Evolutionary conservation across 2,113 vertebrate genomes (phyloP).

Genomic region (Podiceps cristatus): DNA sequence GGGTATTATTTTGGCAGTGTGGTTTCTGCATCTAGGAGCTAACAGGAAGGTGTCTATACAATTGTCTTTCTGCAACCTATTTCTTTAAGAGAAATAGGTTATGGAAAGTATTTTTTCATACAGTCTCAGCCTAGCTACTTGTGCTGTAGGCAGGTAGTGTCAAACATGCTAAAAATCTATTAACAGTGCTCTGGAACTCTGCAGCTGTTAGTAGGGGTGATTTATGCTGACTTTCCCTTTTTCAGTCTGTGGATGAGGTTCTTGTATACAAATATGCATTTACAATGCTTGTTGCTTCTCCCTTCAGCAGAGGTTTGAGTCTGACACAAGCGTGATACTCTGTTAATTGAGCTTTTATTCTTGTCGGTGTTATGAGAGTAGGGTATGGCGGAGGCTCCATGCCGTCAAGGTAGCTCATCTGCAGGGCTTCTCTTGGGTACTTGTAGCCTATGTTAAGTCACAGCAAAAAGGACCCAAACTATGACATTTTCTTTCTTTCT

Average conservation of each 20-base stretch:
- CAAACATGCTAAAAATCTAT: not conserved
- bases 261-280: fast-evolving
- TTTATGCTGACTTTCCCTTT: not conserved
- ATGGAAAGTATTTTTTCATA: not conserved
- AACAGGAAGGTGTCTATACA: not conserved
- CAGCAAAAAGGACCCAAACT: not conserved
- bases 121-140: not conserved
- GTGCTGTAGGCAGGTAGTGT: not conserved
- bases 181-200: not conserved
- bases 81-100: not conserved
- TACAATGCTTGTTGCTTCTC: not conserved
- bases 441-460: too few species aligned
- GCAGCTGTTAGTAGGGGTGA: not conserved
- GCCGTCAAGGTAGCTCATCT: not conserved
- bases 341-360: not conserved
- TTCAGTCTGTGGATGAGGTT: not conserved
- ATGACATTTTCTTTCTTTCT: not conserved
- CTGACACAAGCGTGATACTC: not conserved
- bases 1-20: not conserved
- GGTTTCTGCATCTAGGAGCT: not conserved
- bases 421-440: not conserved
- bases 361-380: not conserved
- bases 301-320: not conserved
- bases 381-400: not conserved
- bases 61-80: not conserved